These are phyloP conservation scores for Daboia siamensis DNA, from an alignment of 2,113 vertebrate genomes.

Conservation along the genomic window DNA sequence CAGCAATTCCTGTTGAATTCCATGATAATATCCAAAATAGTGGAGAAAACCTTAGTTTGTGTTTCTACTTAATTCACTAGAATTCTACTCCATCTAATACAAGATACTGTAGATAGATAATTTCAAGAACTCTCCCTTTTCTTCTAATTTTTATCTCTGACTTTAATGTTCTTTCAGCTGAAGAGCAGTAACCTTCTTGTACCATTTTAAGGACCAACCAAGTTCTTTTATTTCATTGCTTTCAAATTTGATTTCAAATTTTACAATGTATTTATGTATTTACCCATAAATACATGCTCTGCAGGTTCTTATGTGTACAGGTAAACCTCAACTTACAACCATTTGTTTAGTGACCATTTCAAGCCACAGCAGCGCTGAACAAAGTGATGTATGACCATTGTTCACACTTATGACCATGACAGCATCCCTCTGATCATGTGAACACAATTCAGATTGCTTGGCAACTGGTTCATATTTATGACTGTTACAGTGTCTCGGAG, in stretches of 20 bases:
- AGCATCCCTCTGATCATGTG: background rate
- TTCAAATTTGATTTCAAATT: background rate
- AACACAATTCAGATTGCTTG: background rate
- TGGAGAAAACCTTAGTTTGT: background rate
- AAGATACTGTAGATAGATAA: background rate
- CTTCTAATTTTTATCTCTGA: background rate
- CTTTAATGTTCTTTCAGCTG: background rate
- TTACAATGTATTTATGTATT: no score
- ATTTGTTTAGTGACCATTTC: background rate
- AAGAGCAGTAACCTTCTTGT: no score
- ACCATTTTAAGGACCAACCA: background rate
- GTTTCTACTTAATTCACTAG: background rate
- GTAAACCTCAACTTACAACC: background rate
- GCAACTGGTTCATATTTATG: background rate
- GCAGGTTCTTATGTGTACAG: background rate
- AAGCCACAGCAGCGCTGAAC: background rate
- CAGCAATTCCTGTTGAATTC: conserved; percentile 42
- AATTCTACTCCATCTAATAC: background rate
- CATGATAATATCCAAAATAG: background rate
- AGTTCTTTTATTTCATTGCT: background rate
- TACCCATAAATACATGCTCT: background rate
- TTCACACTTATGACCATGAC: background rate
- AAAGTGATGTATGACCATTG: background rate
- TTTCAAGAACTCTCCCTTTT: background rate
- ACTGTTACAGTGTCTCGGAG: background rate